Evolutionary conservation across 2,113 vertebrate genomes (phyloP).

Genomic region (Halichoerus grypus): DNA sequence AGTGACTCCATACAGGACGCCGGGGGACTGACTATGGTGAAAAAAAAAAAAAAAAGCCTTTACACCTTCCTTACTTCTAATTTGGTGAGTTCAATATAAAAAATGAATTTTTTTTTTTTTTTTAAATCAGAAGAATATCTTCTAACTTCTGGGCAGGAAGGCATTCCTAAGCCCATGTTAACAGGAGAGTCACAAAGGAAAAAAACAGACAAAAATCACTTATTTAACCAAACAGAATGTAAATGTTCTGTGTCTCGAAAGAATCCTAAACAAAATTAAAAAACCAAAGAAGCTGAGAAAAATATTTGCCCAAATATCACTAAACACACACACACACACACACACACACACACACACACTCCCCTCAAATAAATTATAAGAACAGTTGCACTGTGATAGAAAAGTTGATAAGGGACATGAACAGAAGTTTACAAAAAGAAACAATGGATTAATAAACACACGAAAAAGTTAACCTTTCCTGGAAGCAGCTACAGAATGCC

Average conservation of each 20-base stretch:
- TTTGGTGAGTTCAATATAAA: background rate
- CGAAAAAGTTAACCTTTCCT: background rate
- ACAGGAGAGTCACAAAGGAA: background rate
- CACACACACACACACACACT: too few relatives aligned
- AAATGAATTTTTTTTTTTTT: background rate
- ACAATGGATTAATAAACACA: background rate
- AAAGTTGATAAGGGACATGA: background rate
- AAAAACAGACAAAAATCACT: background rate
- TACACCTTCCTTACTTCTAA: background rate
- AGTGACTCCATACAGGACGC: background rate
- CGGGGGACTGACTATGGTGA: background rate
- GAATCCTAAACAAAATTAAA: background rate
- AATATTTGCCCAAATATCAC: background rate
- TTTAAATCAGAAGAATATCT: background rate
- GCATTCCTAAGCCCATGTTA: slow-evolving; percentile 19
- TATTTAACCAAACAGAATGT: slow-evolving; percentile 7
- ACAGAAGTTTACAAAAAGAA: background rate
- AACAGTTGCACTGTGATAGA: background rate
- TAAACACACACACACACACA: background rate
- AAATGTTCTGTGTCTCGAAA: background rate
- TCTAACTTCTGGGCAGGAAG: slow-evolving; percentile 10
- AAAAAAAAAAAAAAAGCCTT: background rate
- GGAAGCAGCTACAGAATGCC: background rate
- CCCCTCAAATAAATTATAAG: background rate
- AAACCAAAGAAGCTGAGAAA: background rate